phyloP scores from a whole-genome alignment of 2,113 vertebrate genomes.

The Urocolius indicus region DNA sequence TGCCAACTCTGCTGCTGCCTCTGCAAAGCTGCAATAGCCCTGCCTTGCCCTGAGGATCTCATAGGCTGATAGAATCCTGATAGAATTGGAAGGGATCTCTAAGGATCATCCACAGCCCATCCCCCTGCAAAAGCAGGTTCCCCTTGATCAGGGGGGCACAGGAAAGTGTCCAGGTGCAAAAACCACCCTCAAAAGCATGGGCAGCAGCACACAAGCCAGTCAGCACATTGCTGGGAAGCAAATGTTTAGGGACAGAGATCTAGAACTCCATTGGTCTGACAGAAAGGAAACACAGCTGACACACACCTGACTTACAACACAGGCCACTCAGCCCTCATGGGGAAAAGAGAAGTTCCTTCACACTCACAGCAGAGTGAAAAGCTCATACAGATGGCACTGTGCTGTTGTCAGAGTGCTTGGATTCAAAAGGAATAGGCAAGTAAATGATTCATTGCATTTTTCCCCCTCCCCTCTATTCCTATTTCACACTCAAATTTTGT shows the following conservation, averaged over 20 bases:
- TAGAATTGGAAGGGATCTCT: too few relatives aligned
- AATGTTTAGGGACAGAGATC: background rate
- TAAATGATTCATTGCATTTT: background rate
- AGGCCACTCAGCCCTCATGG: background rate
- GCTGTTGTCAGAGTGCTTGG: background rate
- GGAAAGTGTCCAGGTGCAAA: too few relatives aligned
- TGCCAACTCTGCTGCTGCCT: background rate
- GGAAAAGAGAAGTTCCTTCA: background rate
- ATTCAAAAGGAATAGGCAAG: background rate
- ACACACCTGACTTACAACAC: background rate
- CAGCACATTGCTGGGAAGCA: fast-evolving
- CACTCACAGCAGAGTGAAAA: background rate
- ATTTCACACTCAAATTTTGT: fast-evolving
- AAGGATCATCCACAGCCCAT: too few relatives aligned
- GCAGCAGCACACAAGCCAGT: background rate
- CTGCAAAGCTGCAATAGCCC: background rate
- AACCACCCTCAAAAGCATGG: background rate
- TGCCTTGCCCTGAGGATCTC: too few relatives aligned
- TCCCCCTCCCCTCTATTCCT: too few relatives aligned
- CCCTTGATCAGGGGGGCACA: too few relatives aligned
- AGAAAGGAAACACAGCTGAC: background rate
- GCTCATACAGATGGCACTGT: background rate
- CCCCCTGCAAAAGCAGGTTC: too few relatives aligned
- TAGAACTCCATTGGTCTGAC: fast-evolving
- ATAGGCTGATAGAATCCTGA: too few relatives aligned